Percentiles rank a stretch among this genome's conserved stretches.
These are phyloP conservation scores for Drosophila miranda DNA, from an alignment of 1,140 invertebrate genomes.

Conservation along the genomic window DNA sequence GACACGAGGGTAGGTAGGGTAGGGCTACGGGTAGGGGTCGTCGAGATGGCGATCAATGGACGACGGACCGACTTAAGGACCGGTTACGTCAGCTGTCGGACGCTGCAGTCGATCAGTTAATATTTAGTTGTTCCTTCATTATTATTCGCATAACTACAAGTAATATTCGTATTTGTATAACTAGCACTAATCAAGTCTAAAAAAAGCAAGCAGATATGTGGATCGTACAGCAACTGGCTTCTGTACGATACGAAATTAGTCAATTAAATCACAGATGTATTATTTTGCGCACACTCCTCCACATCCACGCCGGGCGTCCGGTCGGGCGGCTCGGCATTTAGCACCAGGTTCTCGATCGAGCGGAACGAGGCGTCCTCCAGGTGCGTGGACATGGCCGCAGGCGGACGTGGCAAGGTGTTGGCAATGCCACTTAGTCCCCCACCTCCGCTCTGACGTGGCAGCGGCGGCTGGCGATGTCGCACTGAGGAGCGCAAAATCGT, in stretches of 20 bases:
- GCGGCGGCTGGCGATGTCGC: conserved; percentile 55
- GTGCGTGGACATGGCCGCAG: conserved; percentile 62
- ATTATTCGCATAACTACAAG: conserved; percentile 71
- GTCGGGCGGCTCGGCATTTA: conserved; percentile 84
- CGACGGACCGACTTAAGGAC: conserved; percentile 1
- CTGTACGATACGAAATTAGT: conserved; percentile 64
- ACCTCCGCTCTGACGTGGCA: conserved; percentile 6
- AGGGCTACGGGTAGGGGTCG: conserved; percentile 5
- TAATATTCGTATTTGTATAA: conserved; percentile 66
- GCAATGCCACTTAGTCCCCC: conserved; percentile 7
- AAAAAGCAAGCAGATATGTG: conserved; percentile 75
- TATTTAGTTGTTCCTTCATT: conserved; percentile 16
- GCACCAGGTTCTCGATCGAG: conserved; percentile 85
- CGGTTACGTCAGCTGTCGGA: conserved; percentile 45
- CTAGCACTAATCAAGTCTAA: conserved; percentile 77
- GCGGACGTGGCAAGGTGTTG: conserved; percentile 59
- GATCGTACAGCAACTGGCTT: conserved; percentile 52
- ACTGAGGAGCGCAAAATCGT: conserved; percentile 83
- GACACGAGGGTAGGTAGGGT: neutral
- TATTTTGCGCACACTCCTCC: conserved; percentile 57
- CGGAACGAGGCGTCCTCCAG: conserved; percentile 69
- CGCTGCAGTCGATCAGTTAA: neutral
- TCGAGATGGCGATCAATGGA: no score
- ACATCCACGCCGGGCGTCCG: conserved; percentile 63
- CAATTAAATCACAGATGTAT: conserved; percentile 82